These are phyloP conservation scores for Cynopterus sphinx DNA, from an alignment of 2,797 vertebrate species.

Conservation along the genomic window DNA sequence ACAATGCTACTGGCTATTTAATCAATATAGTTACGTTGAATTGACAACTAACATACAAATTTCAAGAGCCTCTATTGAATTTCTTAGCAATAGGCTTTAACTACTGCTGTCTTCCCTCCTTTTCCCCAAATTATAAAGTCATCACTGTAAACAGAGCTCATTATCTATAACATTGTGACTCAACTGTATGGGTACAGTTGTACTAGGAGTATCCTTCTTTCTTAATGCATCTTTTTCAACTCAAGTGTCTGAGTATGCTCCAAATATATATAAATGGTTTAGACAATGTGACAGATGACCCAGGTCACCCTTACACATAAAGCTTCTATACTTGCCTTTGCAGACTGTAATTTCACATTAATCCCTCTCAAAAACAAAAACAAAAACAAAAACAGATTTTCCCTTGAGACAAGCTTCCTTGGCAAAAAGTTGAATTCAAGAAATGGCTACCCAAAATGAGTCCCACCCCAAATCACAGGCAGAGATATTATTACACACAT, in stretches of 20 bases:
- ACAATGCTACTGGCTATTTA: conserved; percentile 48
- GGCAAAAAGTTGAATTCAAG: conserved; percentile 71
- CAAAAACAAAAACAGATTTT: conserved; percentile 23
- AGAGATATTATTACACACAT: conserved; percentile 68
- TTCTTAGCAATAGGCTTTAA: conserved; percentile 44
- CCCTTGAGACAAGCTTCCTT: conserved; percentile 78
- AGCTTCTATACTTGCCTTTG: conserved; percentile 62
- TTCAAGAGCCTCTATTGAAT: conserved; percentile 27
- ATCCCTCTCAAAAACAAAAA: conserved; percentile 66
- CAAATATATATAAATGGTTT: conserved; percentile 62
- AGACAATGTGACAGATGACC: conserved; percentile 42
- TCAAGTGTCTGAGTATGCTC: conserved; percentile 37
- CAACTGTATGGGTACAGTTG: background rate
- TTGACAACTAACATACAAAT: background rate
- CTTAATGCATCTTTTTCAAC: conserved; percentile 49
- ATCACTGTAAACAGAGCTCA: conserved; percentile 42
- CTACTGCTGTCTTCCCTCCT: conserved; percentile 38
- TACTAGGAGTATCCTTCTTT: background rate
- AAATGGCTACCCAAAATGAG: conserved; percentile 70
- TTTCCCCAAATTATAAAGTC: background rate
- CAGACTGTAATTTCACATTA: conserved; percentile 58
- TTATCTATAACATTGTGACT: background rate
- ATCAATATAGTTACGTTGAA: conserved; percentile 6
- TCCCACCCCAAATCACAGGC: conserved; percentile 69
- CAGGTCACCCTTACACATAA: conserved; percentile 58